A percentile compares a stretch with the other conserved stretches of the same genome.
phyloP scores from a whole-genome alignment of 2,797 vertebrate genomes.

The Coregonus sp. region DNA sequence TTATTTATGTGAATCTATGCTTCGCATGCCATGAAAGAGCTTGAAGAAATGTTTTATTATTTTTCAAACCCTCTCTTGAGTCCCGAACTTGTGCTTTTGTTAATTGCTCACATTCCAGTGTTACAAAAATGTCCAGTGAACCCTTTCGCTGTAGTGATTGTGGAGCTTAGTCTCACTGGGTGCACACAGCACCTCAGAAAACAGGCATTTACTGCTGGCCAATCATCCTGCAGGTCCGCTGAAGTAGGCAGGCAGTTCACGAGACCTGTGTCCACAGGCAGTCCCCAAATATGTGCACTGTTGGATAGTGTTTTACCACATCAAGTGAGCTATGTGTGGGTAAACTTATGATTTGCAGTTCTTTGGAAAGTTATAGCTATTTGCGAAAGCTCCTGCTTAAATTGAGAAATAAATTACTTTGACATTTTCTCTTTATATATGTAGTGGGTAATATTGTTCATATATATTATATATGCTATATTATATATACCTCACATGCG shows the following conservation, averaged over 20 bases:
- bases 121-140: slow-evolving; percentile 9
- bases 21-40: neutral
- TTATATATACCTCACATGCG: too few species aligned
- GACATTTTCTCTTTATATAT: too few species aligned
- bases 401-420: too few species aligned
- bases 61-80: neutral
- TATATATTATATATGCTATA: too few species aligned
- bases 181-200: neutral
- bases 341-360: neutral
- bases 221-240: slow-evolving; percentile 12
- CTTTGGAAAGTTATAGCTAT: neutral
- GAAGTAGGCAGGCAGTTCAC: slow-evolving; percentile 12
- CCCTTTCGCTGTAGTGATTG: neutral
- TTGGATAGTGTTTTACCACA: slow-evolving; percentile 3
- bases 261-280: slow-evolving; percentile 9
- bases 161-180: neutral
- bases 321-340: neutral
- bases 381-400: neutral
- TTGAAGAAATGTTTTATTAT: neutral
- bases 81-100: neutral
- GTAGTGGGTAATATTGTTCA: too few species aligned
- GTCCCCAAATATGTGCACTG: neutral
- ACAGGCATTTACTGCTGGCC: neutral
- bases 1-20: slow-evolving; percentile 2
- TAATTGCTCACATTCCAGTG: neutral